Evolutionary conservation across 2,797 vertebrate species (phyloP).

Genomic region (Mormyrops boulengeri): DNA sequence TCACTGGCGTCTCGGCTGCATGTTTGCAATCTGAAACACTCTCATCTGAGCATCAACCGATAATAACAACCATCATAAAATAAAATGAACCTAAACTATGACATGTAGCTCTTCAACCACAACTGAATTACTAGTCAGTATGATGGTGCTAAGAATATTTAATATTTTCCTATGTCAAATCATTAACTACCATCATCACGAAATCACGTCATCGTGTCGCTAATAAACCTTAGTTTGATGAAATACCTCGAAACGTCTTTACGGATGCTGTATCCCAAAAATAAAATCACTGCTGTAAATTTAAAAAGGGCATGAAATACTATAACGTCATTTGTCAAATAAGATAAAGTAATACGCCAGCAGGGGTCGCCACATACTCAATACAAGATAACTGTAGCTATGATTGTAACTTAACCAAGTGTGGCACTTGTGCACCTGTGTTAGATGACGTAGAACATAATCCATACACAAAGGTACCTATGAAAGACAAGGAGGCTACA

Average conservation of each 20-base stretch:
- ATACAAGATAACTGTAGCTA: not conserved
- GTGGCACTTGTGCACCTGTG: not conserved
- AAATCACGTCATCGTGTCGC: not conserved
- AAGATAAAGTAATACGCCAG: not conserved
- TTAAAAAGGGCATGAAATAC: not conserved
- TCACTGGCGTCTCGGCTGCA: not conserved
- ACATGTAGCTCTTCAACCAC: not conserved
- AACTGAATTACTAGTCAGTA: not conserved
- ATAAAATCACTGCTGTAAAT: not conserved
- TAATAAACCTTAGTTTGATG: not conserved
- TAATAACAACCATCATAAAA: not conserved
- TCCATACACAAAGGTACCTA: not conserved
- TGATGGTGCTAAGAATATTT: not conserved
- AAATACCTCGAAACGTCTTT: not conserved
- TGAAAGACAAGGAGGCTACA: not conserved
- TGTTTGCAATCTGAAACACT: not conserved
- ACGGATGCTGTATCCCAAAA: not conserved
- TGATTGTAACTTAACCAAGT: not conserved
- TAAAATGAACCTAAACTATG: not conserved
- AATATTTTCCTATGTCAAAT: not conserved
- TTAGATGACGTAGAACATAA: not conserved
- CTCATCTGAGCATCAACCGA: not conserved
- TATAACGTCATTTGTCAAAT: not conserved
- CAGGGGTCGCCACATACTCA: not conserved
- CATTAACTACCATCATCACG: not conserved